Base-by-base conservation (phyloP, 2,888 invertebrate species). In the Cephus runcator region DNA sequence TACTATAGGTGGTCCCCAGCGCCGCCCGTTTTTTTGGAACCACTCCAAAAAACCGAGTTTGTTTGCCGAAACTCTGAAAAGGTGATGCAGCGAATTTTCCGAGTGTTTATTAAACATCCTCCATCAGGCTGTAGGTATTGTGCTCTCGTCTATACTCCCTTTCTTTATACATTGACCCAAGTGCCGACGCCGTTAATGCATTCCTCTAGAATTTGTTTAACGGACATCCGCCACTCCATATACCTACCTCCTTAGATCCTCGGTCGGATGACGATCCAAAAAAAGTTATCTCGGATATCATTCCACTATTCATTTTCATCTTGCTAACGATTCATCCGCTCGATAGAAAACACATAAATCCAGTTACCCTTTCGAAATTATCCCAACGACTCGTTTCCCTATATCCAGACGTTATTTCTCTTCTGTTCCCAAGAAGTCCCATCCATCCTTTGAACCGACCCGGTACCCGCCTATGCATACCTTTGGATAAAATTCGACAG, bases 91-190 rank as follows among this genome's bases (percentile, higher is more conserved):
- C 86, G 86, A 88, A 88, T 87, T 88, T 88, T 82, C 85, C 79
- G 81, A 88, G 88, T 88, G 88, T 88, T 88, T 88, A 88, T 86
- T 87, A 88, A 88, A 88, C 88, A 88, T 86, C 84, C 86, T 87
- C 80, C 76, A 69, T 79, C 33, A 83, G 78, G 82, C 71, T 4
- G 71, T 33, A 71, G 33, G 71, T 71, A 71, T 71, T 71, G 71
- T 71, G 34, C 71, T 31, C 33, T 56, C 56, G 56, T 23, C 56
- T 23, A 56, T 56, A 56, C 23, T 23, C 56, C 56, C 56, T 71
- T 31, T 71, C 31, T 71, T 34, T 71, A 31, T 34, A 34, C 71
- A 31, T 71, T 34, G 71, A 33, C 71, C 31, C 31, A 71, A 71
- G 34, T 71, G 33, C 71, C 71, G 35, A 30, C 34, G 33, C n/a